Conservation (phyloP, 2,113 vertebrate genomes). For the Actinemys pallida region DNA sequence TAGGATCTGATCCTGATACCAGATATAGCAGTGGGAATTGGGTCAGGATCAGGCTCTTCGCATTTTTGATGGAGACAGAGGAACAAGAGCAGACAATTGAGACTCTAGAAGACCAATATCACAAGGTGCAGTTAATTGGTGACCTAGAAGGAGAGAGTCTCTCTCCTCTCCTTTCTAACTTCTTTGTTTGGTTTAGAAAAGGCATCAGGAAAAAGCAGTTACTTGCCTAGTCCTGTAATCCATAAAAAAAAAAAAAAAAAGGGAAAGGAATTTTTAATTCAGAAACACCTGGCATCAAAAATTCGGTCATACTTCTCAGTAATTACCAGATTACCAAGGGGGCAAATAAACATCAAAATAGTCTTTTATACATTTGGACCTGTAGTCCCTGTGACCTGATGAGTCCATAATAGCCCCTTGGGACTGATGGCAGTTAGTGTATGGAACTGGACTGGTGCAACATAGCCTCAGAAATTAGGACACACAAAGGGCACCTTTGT, state of each 20-base stretch:
- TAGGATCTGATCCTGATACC: neutral
- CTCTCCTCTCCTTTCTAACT: neutral
- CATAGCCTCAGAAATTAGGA: neutral
- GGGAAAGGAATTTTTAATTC: constrained; percentile 17
- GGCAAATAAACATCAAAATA: constrained; percentile 1
- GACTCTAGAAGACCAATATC: neutral
- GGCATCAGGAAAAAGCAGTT: neutral
- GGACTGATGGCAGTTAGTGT: neutral
- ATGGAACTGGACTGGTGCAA: neutral
- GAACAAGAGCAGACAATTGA: neutral
- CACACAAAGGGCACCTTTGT: neutral
- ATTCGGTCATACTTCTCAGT: constrained; percentile 27
- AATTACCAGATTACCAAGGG: constrained; percentile 10
- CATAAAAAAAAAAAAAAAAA: neutral
- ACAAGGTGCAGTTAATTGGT: neutral
- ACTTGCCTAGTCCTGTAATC: neutral
- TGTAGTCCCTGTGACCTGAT: neutral
- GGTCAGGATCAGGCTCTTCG: neutral
- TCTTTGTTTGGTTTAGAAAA: neutral
- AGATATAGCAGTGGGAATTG: neutral
- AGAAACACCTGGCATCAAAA: neutral
- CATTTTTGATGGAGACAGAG: neutral
- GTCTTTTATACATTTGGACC: constrained; percentile 5
- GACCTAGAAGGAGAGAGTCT: neutral
- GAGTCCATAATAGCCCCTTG: neutral